Evolutionary conservation across 2,113 vertebrate species (phyloP).

Genomic region (Pluvianellus socialis): DNA sequence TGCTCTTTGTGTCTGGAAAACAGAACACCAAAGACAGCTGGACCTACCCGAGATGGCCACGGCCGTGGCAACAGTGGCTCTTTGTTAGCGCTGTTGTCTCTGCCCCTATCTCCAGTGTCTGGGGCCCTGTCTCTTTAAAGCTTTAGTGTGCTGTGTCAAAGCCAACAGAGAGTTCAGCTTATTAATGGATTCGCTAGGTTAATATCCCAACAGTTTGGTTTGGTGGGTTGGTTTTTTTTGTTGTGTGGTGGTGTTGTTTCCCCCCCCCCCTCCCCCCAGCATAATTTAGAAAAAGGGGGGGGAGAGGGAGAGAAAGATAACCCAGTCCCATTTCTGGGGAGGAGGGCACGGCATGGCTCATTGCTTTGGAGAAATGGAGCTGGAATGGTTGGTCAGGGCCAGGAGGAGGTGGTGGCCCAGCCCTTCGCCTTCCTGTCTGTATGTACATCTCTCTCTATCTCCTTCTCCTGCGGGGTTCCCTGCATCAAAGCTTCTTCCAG

Average conservation of each 20-base stretch:
- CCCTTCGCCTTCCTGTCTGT: constrained; percentile 29
- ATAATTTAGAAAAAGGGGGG: constrained; percentile 9
- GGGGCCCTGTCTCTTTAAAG: constrained; percentile 64
- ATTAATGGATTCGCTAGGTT: constrained; percentile 62
- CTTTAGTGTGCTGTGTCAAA: constrained; percentile 45
- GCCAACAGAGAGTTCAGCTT: constrained; percentile 59
- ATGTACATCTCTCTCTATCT: constrained; percentile 50
- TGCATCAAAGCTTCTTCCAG: constrained; percentile 69
- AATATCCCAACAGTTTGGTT: constrained; percentile 62
- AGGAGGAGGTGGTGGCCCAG: constrained; percentile 13
- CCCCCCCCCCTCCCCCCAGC: neutral
- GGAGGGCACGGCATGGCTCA: constrained; percentile 33
- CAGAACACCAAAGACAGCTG: constrained; percentile 60
- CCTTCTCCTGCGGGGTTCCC: constrained; percentile 59
- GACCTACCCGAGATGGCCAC: constrained; percentile 66
- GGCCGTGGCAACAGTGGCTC: constrained; percentile 63
- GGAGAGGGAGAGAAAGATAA: constrained; percentile 19
- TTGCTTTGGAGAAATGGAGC: constrained; percentile 45
- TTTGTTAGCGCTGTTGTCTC: constrained; percentile 63
- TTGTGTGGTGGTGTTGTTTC: neutral
- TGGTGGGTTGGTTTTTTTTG: neutral
- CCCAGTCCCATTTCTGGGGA: constrained; percentile 25
- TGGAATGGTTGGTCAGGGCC: constrained; percentile 22
- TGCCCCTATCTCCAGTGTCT: constrained; percentile 56
- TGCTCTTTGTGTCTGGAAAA: constrained; percentile 67